Percentiles rank a stretch among this genome's conserved stretches.
Evolutionary conservation across 2,888 invertebrate species (phyloP).

Genomic region (Allygus modestus): DNA sequence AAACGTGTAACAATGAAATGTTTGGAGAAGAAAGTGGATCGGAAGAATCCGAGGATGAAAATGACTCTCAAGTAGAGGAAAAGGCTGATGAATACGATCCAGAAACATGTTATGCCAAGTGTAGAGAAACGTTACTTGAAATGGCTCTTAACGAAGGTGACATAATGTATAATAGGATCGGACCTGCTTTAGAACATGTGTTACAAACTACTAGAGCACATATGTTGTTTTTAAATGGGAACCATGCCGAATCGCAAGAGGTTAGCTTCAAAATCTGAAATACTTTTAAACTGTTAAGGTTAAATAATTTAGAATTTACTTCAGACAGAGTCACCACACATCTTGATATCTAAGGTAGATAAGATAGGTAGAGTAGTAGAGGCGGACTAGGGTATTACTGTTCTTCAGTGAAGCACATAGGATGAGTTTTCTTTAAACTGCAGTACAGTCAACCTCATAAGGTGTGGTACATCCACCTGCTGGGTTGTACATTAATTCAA

Average conservation of each 20-base stretch:
- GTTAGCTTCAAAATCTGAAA: constrained; percentile 17
- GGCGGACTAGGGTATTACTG: too few relatives aligned
- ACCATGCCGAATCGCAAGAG: constrained; percentile 6
- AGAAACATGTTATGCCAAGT: neutral
- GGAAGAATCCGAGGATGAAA: neutral
- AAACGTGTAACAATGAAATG: neutral
- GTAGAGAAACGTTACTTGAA: too few relatives aligned
- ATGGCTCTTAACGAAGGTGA: constrained; percentile 23
- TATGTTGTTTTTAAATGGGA: neutral
- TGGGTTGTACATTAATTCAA: too few relatives aligned
- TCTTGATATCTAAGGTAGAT: too few relatives aligned
- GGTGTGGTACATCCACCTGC: too few relatives aligned
- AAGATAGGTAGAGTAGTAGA: too few relatives aligned
- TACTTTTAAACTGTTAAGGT: neutral
- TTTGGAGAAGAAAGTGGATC: neutral
- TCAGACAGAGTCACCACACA: too few relatives aligned
- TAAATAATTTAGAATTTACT: neutral
- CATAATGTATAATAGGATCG: constrained; percentile 35
- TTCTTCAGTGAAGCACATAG: too few relatives aligned
- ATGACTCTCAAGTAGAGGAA: too few relatives aligned
- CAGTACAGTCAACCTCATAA: too few relatives aligned
- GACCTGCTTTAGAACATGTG: constrained; percentile 30
- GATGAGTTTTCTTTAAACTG: too few relatives aligned
- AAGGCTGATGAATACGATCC: neutral
- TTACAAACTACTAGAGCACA: too few relatives aligned